Conservation (phyloP, 2,797 vertebrate genomes). For the Denticeps clupeoides region DNA sequence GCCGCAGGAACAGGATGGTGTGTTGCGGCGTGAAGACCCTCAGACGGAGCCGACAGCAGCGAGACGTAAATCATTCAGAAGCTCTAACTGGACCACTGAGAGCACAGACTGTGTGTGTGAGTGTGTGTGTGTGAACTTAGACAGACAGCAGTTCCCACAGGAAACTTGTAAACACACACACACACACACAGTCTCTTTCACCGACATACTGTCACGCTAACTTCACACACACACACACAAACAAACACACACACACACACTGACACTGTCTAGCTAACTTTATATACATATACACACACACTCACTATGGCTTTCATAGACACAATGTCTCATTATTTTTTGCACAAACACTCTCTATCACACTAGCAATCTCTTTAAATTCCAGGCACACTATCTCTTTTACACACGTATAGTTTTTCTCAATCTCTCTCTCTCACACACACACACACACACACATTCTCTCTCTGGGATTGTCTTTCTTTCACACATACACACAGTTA, state of each 20-base stretch:
- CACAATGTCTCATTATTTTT: no score
- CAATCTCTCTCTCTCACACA: no score
- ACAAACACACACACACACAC: background rate
- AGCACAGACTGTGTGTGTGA: no score
- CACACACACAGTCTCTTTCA: background rate
- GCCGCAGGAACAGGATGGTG: slow-evolving; percentile 26
- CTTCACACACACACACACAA: background rate
- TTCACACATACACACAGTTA: background rate
- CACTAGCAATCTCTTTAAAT: no score
- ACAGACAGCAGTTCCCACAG: slow-evolving; percentile 17
- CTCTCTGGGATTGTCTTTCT: no score
- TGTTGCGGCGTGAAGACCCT: slow-evolving; percentile 16
- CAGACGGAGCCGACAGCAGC: slow-evolving; percentile 15
- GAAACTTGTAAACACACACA: background rate
- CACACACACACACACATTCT: no score
- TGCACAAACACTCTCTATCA: no score
- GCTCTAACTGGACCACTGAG: slow-evolving; percentile 25
- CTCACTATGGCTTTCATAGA: no score
- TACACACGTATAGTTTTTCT: no score
- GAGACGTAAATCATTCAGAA: slow-evolving; percentile 30
- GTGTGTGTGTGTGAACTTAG: slow-evolving; percentile 13
- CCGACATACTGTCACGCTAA: background rate
- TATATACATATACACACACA: no score
- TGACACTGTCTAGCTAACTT: no score
- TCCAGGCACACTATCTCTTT: no score